Evolutionary conservation across 2,888 invertebrate genomes (phyloP).

Genomic region (Drosophila stalkeri): DNA sequence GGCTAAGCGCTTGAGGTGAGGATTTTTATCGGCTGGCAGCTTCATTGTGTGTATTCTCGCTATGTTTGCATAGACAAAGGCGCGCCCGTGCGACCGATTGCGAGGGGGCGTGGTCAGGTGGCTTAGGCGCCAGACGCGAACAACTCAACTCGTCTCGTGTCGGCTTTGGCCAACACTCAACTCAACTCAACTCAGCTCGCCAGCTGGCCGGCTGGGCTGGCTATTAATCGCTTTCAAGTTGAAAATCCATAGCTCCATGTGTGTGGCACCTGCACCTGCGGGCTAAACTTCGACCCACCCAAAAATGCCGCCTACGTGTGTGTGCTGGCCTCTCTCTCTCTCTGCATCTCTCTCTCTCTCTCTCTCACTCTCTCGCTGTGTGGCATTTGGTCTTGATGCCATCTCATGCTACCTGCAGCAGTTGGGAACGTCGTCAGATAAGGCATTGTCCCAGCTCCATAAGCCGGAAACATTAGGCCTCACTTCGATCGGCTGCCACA

Average conservation of each 20-base stretch:
- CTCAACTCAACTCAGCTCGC: slow-evolving; percentile 2
- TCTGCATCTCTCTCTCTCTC: not conserved
- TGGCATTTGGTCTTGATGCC: slow-evolving; percentile 17
- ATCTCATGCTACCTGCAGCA: slow-evolving; percentile 23
- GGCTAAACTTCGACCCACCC: slow-evolving; percentile 42
- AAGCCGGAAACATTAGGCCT: slow-evolving; percentile 42
- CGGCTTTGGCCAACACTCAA: slow-evolving; percentile 36
- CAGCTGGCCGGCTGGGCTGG: slow-evolving; percentile 22
- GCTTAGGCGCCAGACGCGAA: slow-evolving; percentile 44
- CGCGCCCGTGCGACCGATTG: slow-evolving; percentile 30
- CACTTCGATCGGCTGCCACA: slow-evolving; percentile 42
- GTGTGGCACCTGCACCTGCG: slow-evolving; percentile 63
- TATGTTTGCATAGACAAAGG: slow-evolving; percentile 60
- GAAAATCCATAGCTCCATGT: slow-evolving; percentile 37
- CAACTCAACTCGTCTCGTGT: not conserved
- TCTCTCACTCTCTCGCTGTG: not conserved
- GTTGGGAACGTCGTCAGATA: slow-evolving; percentile 29
- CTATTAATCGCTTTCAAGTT: slow-evolving; percentile 57
- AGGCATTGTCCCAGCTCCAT: slow-evolving; percentile 39
- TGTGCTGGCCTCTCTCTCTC: not conserved
- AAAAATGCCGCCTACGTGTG: slow-evolving; percentile 21
- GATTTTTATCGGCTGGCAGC: slow-evolving; percentile 70
- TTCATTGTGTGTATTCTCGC: slow-evolving; percentile 43
- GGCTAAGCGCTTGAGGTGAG: slow-evolving; percentile 52
- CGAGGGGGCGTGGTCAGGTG: not conserved